phyloP scores from a whole-genome alignment of 1,140 invertebrate species.

The Drosophila albomicans region DNA sequence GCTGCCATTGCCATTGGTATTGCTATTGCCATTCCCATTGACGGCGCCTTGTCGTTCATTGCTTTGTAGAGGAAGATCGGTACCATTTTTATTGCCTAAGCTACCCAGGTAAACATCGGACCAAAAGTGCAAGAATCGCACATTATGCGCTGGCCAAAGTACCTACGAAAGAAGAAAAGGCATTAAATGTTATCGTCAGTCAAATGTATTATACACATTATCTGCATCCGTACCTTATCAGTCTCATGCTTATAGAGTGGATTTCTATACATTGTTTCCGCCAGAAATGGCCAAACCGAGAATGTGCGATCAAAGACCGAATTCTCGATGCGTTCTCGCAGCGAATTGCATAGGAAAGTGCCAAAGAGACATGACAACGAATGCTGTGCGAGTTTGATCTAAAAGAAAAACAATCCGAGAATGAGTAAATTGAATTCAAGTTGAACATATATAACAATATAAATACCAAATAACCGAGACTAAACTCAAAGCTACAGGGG shows the following conservation, averaged over 20 bases:
- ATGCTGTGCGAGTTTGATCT: constrained; percentile 98
- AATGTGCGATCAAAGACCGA: constrained; percentile 90
- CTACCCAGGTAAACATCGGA: constrained; percentile 92
- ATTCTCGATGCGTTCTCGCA: constrained; percentile 90
- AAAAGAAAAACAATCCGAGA: constrained; percentile 32
- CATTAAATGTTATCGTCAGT: constrained; percentile 84
- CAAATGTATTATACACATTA: constrained; percentile 1
- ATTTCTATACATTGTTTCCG: constrained; percentile 92
- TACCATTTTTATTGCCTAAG: constrained; percentile 79
- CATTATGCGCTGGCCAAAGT: constrained; percentile 93
- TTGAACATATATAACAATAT: not conserved
- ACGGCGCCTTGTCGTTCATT: constrained; percentile 83
- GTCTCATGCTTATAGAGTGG: constrained; percentile 90
- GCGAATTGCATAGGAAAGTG: constrained; percentile 97
- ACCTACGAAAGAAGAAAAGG: constrained; percentile 85
- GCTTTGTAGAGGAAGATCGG: constrained; percentile 69
- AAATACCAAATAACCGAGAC: constrained; percentile 94
- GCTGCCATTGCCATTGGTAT: not conserved
- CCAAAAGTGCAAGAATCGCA: constrained; percentile 94
- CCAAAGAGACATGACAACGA: constrained; percentile 98
- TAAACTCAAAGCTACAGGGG: constrained; percentile 98
- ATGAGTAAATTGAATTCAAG: no score
- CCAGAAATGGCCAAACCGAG: constrained; percentile 95
- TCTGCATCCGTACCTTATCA: constrained; percentile 83
- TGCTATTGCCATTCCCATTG: constrained; percentile 4